Evolutionary conservation across 2,113 vertebrate genomes (phyloP).

Genomic region (Pteropus alecto): DNA sequence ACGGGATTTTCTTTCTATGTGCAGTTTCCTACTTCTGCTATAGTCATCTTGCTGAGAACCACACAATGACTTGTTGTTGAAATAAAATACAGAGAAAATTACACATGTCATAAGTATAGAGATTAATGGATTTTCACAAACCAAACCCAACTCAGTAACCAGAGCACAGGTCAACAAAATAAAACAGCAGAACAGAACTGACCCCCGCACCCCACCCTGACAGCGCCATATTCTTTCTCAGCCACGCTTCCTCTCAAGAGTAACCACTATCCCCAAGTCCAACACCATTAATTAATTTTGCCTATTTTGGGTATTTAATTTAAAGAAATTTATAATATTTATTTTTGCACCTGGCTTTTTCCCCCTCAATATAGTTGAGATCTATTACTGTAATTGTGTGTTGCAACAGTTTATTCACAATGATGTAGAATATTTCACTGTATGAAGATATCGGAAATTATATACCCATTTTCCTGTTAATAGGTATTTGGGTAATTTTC

Average conservation of each 20-base stretch:
- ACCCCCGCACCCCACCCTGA: accelerated
- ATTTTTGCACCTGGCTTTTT: background rate
- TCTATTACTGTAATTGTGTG: accelerated
- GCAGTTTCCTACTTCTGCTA: background rate
- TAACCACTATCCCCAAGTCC: background rate
- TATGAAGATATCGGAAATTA: background rate
- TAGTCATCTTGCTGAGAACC: background rate
- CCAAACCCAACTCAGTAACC: background rate
- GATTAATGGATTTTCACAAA: background rate
- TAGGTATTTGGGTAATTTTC: background rate
- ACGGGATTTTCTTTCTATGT: background rate
- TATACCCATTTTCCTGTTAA: background rate
- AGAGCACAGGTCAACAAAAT: background rate
- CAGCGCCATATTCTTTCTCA: background rate
- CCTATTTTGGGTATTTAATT: background rate
- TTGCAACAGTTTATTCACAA: background rate
- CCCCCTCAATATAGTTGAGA: background rate
- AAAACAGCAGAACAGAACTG: background rate
- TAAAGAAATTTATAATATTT: background rate
- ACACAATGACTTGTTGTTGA: background rate
- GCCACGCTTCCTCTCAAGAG: background rate
- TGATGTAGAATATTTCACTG: background rate
- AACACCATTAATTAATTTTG: background rate
- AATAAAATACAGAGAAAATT: background rate
- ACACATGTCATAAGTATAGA: background rate